Percentiles rank a stretch among this genome's conserved stretches.
Evolutionary conservation across 2,888 invertebrate genomes (phyloP).

Genomic region (Pyrrhopygopsis socrates): DNA sequence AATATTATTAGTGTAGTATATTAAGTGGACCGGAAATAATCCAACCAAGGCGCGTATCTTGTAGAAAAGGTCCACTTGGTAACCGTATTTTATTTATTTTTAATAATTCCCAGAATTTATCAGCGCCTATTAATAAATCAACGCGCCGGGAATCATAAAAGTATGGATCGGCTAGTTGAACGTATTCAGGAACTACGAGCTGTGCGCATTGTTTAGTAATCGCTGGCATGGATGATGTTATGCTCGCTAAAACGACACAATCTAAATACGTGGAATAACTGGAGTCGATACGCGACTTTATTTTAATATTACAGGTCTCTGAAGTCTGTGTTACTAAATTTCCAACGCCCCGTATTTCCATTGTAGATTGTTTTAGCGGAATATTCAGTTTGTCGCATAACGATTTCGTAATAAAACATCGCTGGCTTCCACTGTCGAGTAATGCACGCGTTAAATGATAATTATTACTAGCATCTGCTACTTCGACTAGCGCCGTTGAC

Average conservation of each 20-base stretch:
- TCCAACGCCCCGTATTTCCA: no score
- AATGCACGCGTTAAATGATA: no score
- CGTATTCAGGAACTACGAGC: background rate
- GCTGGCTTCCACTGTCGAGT: no score
- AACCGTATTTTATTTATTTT: constrained; percentile 10
- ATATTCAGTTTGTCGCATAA: no score
- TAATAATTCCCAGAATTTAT: background rate
- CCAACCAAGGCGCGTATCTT: constrained; percentile 1
- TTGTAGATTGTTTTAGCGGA: no score
- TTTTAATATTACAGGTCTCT: background rate
- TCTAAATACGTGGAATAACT: background rate
- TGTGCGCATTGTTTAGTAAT: constrained; percentile 7
- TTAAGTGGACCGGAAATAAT: constrained; percentile 5
- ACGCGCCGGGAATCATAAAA: constrained; percentile 17
- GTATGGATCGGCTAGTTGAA: constrained; percentile 18
- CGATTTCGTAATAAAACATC: no score
- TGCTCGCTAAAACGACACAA: background rate
- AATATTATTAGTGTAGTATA: background rate
- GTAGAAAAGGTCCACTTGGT: background rate
- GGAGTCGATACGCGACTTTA: constrained; percentile 17
- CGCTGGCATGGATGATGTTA: background rate
- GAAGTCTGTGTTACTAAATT: no score
- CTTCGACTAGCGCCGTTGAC: no score
- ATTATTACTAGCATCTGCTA: no score
- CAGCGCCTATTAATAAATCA: background rate